These are phyloP conservation scores for Erpobdella octoculata DNA, from an alignment of 2,888 invertebrate genomes.

Conservation along the genomic window DNA sequence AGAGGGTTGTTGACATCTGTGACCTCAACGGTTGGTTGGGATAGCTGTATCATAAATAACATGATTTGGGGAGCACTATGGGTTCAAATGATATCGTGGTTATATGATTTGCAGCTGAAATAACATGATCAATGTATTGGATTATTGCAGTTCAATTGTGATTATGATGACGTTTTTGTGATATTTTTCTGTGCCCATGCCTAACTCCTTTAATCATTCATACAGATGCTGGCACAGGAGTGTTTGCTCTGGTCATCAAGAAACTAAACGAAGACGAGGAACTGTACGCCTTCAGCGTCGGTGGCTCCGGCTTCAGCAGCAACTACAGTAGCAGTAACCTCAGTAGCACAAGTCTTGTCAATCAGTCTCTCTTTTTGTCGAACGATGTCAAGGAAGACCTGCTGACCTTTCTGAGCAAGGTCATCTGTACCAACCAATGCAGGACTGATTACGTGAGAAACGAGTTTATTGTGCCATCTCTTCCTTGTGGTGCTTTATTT, in stretches of 20 bases:
- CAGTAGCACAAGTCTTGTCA: conserved; percentile 8
- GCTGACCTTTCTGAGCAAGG: conserved; percentile 73
- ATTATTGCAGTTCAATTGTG: no score
- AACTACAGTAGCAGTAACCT: conserved; percentile 6
- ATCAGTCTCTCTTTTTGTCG: no score
- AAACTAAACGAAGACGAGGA: conserved; percentile 61
- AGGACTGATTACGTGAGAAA: conserved; percentile 85
- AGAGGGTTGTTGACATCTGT: conserved; percentile 79
- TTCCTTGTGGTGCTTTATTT: conserved; percentile 2
- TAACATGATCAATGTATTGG: no score
- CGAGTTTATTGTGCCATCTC: background rate
- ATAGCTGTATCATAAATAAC: background rate
- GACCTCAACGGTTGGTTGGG: conserved; percentile 66
- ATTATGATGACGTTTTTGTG: background rate
- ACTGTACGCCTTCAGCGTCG: conserved; percentile 76
- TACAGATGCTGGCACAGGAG: conserved; percentile 70
- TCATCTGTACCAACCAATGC: conserved; percentile 84
- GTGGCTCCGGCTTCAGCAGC: conserved; percentile 77
- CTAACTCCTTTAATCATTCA: background rate
- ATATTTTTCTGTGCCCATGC: background rate
- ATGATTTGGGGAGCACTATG: background rate
- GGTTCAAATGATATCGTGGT: no score
- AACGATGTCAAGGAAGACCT: conserved; percentile 66
- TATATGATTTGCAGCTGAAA: no score
- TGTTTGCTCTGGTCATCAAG: conserved; percentile 71